A percentile compares a stretch with the other conserved stretches of the same genome.
Evolutionary conservation across 2,797 vertebrate species (phyloP).

Genomic region (Enteromius fasciolatus): DNA sequence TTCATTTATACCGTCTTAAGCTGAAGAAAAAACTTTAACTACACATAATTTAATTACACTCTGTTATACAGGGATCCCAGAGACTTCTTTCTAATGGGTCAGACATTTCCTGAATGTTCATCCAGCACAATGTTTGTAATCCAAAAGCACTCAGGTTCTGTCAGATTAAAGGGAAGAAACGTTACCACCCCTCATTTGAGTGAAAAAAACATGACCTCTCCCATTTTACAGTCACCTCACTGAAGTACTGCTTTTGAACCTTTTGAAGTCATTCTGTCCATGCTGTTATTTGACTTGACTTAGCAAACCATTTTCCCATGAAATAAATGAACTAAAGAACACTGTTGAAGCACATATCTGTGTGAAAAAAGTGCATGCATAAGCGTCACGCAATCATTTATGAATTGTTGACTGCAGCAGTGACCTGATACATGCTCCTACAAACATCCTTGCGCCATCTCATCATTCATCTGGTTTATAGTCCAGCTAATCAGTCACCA

Average conservation of each 20-base stretch:
- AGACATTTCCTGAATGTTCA: conserved; percentile 9
- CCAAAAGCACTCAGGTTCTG: conserved; percentile 7
- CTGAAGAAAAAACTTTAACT: background rate
- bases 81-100: background rate
- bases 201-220: conserved; percentile 26
- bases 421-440: conserved; percentile 31
- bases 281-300: conserved; percentile 14
- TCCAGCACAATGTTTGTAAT: conserved; percentile 11
- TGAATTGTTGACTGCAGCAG: conserved; percentile 38
- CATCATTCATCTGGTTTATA: conserved; percentile 56
- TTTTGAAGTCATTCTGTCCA: conserved; percentile 25
- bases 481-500: conserved; percentile 58
- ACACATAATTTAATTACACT: background rate
- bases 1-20: background rate
- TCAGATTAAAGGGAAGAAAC: conserved; percentile 37
- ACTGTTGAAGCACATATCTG: background rate
- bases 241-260: conserved; percentile 22
- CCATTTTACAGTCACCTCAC: conserved; percentile 14
- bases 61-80: background rate
- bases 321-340: conserved; percentile 20
- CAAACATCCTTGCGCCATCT: conserved; percentile 41
- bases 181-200: conserved; percentile 27
- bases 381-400: conserved; percentile 40
- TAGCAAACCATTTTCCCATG: conserved; percentile 18
- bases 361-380: conserved; percentile 25